Evolutionary conservation across 1,140 invertebrate species (phyloP).

Genomic region (Zelostemma sp.): DNA sequence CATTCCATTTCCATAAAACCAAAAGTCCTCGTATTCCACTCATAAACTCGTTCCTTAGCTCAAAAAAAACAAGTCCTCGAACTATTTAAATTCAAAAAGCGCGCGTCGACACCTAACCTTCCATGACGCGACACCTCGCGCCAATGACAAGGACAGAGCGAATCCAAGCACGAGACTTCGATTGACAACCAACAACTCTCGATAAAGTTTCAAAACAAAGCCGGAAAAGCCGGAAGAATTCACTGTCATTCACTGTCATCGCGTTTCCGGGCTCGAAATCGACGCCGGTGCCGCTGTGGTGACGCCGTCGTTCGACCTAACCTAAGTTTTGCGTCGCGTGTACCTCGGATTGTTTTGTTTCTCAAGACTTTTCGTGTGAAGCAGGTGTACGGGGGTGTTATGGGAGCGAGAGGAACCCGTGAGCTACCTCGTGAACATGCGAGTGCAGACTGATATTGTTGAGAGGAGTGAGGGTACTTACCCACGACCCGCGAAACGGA

Average conservation of each 20-base stretch:
- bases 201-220: neutral
- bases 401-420: slow-evolving; percentile 59
- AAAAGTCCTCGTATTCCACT: no score
- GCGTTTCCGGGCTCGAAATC: slow-evolving; percentile 40
- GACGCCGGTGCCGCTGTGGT: slow-evolving; percentile 48
- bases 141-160: slow-evolving; percentile 17
- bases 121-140: slow-evolving; percentile 41
- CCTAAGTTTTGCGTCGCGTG: slow-evolving; percentile 52
- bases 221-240: neutral
- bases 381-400: slow-evolving; percentile 52
- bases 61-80: no score
- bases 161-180: neutral
- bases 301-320: slow-evolving; percentile 58
- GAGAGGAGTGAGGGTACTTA: slow-evolving; percentile 66
- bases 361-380: slow-evolving; percentile 47
- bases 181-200: neutral
- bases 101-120: slow-evolving; percentile 63
- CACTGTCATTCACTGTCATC: slow-evolving; percentile 30
- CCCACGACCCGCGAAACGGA: slow-evolving; percentile 59
- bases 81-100: slow-evolving; percentile 45
- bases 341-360: slow-evolving; percentile 44
- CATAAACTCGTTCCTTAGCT: no score
- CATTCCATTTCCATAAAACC: no score
- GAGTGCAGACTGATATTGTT: slow-evolving; percentile 68
- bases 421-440: slow-evolving; percentile 68